Conservation (phyloP, 2,888 invertebrate species). For the Clitarchus hookeri region DNA sequence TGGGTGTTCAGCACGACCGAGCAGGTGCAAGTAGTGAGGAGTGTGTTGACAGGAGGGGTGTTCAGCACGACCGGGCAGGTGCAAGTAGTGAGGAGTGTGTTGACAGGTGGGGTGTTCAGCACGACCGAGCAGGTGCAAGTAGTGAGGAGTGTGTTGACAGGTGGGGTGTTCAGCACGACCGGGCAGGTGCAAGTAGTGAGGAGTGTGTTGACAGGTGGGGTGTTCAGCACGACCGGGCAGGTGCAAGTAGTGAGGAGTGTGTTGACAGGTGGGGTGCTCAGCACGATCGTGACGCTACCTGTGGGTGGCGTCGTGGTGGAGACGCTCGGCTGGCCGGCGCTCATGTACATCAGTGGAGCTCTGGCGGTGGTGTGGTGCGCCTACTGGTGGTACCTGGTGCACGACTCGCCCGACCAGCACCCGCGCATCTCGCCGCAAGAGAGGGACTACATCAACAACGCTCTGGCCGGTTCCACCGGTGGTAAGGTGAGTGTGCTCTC, state of each 20-base stretch:
- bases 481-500: not conserved
- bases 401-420: not conserved
- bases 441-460: slow-evolving; percentile 6
- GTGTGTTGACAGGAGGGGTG: no score
- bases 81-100: not conserved
- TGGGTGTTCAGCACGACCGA: no score
- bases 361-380: not conserved
- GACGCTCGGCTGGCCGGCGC: not conserved
- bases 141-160: no score
- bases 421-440: not conserved
- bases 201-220: no score
- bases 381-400: slow-evolving; percentile 19
- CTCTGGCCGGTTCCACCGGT: not conserved
- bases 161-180: no score
- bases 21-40: no score
- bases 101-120: not conserved
- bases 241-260: not conserved
- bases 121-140: no score
- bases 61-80: no score
- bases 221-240: no score
- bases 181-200: no score
- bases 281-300: not conserved
- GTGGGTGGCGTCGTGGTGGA: not conserved
- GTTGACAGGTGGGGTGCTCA: not conserved
- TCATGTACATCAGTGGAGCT: not conserved